Evolutionary conservation across 2,113 vertebrate genomes (phyloP).

Genomic region (Danionella cerebrum): DNA sequence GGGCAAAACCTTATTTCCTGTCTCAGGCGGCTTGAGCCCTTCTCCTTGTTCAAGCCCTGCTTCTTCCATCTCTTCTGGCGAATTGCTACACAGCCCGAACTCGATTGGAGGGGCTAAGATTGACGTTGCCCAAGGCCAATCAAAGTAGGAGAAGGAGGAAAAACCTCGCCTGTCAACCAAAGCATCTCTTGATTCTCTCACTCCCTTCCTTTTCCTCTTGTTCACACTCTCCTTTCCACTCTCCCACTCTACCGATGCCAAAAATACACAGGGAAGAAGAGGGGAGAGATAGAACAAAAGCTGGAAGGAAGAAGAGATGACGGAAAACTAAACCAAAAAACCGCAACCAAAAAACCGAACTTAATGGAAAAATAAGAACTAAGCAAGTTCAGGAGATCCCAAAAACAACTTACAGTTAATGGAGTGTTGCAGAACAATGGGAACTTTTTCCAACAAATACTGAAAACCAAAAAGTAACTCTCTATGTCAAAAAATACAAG

Average conservation of each 20-base stretch:
- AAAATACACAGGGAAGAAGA: slow-evolving; percentile 71
- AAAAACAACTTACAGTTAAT: slow-evolving; percentile 50
- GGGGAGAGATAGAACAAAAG: slow-evolving; percentile 50
- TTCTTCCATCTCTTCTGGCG: slow-evolving; percentile 72
- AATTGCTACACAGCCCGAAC: slow-evolving; percentile 72
- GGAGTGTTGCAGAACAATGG: slow-evolving; percentile 52
- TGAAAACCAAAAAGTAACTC: slow-evolving; percentile 64
- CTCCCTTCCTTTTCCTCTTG: slow-evolving; percentile 41
- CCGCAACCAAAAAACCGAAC: slow-evolving; percentile 21
- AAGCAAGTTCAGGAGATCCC: slow-evolving; percentile 41
- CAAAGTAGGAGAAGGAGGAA: slow-evolving; percentile 56
- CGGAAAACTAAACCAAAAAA: slow-evolving; percentile 55
- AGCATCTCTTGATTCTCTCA: slow-evolving; percentile 65
- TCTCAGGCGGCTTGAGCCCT: slow-evolving; percentile 72
- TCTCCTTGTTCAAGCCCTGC: slow-evolving; percentile 70
- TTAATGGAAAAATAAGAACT: slow-evolving; percentile 2
- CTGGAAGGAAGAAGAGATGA: slow-evolving; percentile 48
- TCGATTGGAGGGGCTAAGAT: slow-evolving; percentile 69
- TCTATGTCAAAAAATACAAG: slow-evolving; percentile 63
- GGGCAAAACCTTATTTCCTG: slow-evolving; percentile 69
- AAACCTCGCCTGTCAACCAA: slow-evolving; percentile 69
- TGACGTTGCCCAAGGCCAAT: slow-evolving; percentile 61
- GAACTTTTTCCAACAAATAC: slow-evolving; percentile 64
- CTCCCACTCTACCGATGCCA: slow-evolving; percentile 68
- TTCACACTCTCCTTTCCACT: slow-evolving; percentile 50